These are phyloP conservation scores for Lophius americanus DNA, from an alignment of 2,797 vertebrate genomes.

Conservation along the genomic window DNA sequence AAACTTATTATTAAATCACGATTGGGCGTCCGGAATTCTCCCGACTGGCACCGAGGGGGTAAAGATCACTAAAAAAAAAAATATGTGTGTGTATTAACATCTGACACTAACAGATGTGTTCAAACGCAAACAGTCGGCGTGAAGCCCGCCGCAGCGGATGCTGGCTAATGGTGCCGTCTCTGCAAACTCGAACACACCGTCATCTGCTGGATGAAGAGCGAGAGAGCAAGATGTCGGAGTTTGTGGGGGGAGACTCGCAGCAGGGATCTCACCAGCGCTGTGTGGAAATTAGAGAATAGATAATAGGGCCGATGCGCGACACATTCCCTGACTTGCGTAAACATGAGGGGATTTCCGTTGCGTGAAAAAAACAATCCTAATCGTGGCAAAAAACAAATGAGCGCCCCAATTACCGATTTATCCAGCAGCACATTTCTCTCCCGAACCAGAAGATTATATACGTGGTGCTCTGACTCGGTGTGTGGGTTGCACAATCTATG, in stretches of 20 bases:
- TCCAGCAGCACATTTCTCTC: conserved; percentile 13
- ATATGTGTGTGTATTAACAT: background rate
- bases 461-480: conserved; percentile 17
- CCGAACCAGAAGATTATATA: conserved; percentile 24
- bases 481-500: conserved; percentile 38
- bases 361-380: too few species aligned
- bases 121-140: conserved; percentile 33
- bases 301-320: conserved; percentile 16
- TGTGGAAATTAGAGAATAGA: conserved; percentile 26
- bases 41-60: conserved; percentile 9
- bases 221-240: conserved; percentile 19
- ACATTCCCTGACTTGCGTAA: conserved; percentile 49
- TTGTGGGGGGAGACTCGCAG: conserved; percentile 31
- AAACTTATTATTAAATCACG: conserved; percentile 42
- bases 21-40: conserved; percentile 29
- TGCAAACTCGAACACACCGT: conserved; percentile 53
- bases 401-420: background rate
- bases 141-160: conserved; percentile 30
- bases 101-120: conserved; percentile 44
- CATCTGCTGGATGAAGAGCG: conserved; percentile 36
- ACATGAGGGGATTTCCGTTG: conserved; percentile 26
- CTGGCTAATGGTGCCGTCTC: conserved; percentile 52
- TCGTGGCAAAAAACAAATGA: too few species aligned
- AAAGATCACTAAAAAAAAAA: conserved; percentile 19
- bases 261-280: background rate